Evolutionary conservation across 2,113 vertebrate genomes (phyloP), one percentile per base, ranked within the genome.

Genomic region (Propithecus coquereli): DNA sequence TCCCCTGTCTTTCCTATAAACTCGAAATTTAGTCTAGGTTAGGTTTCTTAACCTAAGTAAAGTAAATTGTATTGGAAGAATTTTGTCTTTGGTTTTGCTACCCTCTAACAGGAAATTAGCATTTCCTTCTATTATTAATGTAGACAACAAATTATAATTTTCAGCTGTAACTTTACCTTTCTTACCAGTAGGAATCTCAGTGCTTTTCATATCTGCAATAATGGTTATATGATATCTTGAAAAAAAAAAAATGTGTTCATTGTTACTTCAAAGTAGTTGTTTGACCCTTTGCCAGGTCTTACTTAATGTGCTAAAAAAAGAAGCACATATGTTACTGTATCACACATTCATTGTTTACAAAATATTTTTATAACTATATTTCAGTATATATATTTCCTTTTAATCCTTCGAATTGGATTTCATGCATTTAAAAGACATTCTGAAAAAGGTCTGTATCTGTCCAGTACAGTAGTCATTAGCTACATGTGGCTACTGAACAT

Each of bases 351-450:
- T 71, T 59, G 34, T 50, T 95, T 88, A 5, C 88, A 54, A 87
- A 82, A 40, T 79, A 71, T 70, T 90, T 82, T 79, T 50, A 27
- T 79, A 74, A 52, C 52, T 79, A 23, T 50, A 37, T 94, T 85
- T 91, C 37, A 47, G 1, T 87, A 27, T 54, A n/a, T 47, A 17
- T 87, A 22, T 70, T 54, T 77, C 17, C 8, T 83, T 73, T 88
- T 87, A 87, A 91, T 80, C 54, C 17, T 92, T 57, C 84, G 45
- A 88, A 34, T 86, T 96, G 10, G 70, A 94, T 85, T 65, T 80
- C 30, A 85, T 32, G 57, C 50, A 68, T 94, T 85, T 70, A 30
- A 84, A 92, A 74, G 65, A 20, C 4, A 25, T 73, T 96, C 18
- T 32, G 6, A 54, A 34, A 20, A 77, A 89, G 11, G 16, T 68